Conservation (phyloP, 2,888 invertebrate species). For the Rhagophthalmus giganteus region DNA sequence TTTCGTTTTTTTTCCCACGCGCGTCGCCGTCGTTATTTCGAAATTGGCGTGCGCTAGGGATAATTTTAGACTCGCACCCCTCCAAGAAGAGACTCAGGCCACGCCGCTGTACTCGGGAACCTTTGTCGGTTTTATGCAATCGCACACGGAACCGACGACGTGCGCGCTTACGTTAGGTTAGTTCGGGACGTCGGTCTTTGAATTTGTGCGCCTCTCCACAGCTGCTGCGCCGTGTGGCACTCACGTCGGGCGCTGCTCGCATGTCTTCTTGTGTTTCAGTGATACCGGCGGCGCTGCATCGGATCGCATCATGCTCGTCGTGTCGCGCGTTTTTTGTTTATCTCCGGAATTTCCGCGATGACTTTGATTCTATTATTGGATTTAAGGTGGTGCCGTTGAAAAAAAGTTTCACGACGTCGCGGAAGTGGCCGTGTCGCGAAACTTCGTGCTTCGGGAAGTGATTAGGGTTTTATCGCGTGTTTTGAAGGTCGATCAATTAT, state of each 20-base stretch:
- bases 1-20: neutral
- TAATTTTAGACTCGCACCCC: conserved; percentile 16
- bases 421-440: too few species aligned
- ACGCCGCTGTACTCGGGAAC: conserved; percentile 19
- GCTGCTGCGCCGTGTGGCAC: conserved; percentile 20
- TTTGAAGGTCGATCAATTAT: neutral
- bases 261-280: conserved; percentile 22
- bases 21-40: neutral
- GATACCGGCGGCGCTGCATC: conserved; percentile 15
- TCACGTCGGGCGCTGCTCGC: conserved; percentile 11
- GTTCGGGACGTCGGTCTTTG: conserved; percentile 37
- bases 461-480: neutral
- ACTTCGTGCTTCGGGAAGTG: neutral
- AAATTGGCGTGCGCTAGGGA: neutral
- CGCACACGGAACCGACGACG: conserved; percentile 25
- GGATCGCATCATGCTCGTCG: conserved; percentile 8
- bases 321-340: conserved; percentile 19
- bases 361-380: conserved; percentile 4
- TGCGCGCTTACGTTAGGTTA: conserved; percentile 42
- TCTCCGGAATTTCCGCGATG: conserved; percentile 7
- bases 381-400: too few species aligned
- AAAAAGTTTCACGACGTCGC: too few species aligned
- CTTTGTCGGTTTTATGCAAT: conserved; percentile 32
- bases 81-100: conserved; percentile 4
- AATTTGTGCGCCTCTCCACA: conserved; percentile 25